Conservation (phyloP, 2,113 vertebrate genomes). For the Trichechus manatus region DNA sequence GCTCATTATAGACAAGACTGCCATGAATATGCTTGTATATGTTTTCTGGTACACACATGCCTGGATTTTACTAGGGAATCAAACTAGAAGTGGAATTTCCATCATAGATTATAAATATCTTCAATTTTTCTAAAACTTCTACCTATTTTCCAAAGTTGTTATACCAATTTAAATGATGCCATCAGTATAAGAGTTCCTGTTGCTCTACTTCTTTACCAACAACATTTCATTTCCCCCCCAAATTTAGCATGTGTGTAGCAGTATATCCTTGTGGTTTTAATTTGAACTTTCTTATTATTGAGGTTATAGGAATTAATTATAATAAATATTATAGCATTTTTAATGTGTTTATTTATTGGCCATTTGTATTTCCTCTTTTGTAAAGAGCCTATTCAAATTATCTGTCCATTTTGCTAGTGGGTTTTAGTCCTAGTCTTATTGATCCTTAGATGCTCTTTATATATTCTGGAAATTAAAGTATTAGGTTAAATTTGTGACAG, state of each 20-base stretch:
- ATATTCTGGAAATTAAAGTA: background rate
- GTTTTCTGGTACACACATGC: background rate
- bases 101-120: background rate
- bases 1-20: background rate
- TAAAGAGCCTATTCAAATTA: background rate
- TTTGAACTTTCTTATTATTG: background rate
- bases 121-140: background rate
- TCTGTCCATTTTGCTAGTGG: background rate
- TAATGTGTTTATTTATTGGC: background rate
- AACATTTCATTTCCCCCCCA: background rate
- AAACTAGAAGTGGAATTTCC: background rate
- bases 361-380: background rate
- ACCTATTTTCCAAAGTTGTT: background rate
- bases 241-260: background rate
- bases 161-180: background rate
- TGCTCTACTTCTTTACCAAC: background rate
- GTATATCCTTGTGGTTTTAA: background rate
- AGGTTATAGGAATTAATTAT: no score
- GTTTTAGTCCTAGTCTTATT: background rate
- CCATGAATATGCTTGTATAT: background rate
- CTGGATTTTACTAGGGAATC: background rate
- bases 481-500: background rate
- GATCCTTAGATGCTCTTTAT: background rate
- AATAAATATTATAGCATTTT: background rate
- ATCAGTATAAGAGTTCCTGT: background rate